A percentile compares a stretch with the other conserved stretches of the same genome.
These are phyloP conservation scores for Strix aluco DNA, from an alignment of 2,113 vertebrate genomes.

Conservation along the genomic window DNA sequence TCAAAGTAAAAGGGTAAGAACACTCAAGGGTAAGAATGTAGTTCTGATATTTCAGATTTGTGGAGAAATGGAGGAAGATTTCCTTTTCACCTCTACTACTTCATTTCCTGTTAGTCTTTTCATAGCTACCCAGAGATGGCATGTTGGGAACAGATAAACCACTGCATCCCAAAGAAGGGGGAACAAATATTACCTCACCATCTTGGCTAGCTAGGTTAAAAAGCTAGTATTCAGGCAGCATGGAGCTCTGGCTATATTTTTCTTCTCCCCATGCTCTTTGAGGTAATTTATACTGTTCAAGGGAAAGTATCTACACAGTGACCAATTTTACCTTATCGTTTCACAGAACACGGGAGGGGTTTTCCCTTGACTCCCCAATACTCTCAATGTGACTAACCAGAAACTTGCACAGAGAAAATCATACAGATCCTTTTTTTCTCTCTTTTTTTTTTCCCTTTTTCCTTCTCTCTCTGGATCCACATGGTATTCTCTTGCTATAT, in stretches of 20 bases:
- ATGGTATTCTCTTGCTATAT: neutral
- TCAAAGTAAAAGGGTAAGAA: neutral
- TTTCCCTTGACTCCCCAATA: neutral
- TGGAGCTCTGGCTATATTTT: neutral
- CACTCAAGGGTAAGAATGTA: neutral
- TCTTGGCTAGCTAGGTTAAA: neutral
- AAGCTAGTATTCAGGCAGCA: neutral
- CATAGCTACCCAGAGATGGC: neutral
- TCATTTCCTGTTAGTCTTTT: neutral
- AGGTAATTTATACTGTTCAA: neutral
- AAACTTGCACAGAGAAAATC: neutral
- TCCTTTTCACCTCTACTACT: neutral
- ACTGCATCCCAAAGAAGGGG: neutral
- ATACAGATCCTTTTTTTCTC: fast-evolving
- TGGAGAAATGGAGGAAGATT: neutral
- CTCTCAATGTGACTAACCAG: neutral
- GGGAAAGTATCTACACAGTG: neutral
- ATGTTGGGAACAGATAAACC: neutral
- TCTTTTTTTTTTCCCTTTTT: neutral
- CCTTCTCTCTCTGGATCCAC: neutral
- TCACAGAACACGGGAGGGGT: neutral
- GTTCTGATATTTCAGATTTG: neutral
- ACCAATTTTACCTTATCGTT: neutral
- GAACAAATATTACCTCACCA: neutral
- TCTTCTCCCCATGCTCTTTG: neutral